phyloP scores from a whole-genome alignment of 2,797 vertebrate species.

The Leptodactylus fallax region DNA sequence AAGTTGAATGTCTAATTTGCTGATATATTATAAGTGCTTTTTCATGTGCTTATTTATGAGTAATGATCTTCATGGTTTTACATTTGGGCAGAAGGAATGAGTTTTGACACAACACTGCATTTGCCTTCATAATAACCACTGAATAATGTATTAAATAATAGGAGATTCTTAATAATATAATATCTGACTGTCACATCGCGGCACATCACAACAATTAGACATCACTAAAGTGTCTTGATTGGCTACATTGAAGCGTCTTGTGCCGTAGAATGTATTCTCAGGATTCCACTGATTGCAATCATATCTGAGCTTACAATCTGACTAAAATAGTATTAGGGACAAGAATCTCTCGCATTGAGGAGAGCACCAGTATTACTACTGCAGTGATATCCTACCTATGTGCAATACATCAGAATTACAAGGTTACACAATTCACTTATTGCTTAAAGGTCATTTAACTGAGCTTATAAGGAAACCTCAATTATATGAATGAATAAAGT shows the following conservation, averaged over 20 bases:
- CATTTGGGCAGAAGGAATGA: slow-evolving; percentile 3
- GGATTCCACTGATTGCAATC: slow-evolving; percentile 31
- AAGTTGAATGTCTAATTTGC: background rate
- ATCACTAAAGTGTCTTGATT: slow-evolving; percentile 14
- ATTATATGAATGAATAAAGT: background rate
- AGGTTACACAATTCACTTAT: background rate
- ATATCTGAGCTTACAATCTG: background rate
- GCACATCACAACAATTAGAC: slow-evolving; percentile 33
- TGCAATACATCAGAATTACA: background rate
- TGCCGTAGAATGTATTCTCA: background rate
- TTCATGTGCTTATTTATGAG: background rate
- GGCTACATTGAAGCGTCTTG: slow-evolving; percentile 9
- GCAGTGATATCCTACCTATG: background rate
- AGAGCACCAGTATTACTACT: background rate
- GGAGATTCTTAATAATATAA: slow-evolving; percentile 37
- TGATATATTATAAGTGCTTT: background rate
- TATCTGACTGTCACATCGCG: slow-evolving; percentile 26
- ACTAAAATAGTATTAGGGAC: background rate
- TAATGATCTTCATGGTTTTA: slow-evolving; percentile 10
- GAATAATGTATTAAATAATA: slow-evolving; percentile 49
- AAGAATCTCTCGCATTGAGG: no score
- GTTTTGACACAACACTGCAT: slow-evolving; percentile 36
- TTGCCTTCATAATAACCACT: slow-evolving; percentile 6
- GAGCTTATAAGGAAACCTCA: background rate
- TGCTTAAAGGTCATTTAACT: background rate